Evolutionary conservation across 2,113 vertebrate genomes (phyloP), one percentile per base, ranked within the genome.

Genomic region (Lasiurus cinereus): DNA sequence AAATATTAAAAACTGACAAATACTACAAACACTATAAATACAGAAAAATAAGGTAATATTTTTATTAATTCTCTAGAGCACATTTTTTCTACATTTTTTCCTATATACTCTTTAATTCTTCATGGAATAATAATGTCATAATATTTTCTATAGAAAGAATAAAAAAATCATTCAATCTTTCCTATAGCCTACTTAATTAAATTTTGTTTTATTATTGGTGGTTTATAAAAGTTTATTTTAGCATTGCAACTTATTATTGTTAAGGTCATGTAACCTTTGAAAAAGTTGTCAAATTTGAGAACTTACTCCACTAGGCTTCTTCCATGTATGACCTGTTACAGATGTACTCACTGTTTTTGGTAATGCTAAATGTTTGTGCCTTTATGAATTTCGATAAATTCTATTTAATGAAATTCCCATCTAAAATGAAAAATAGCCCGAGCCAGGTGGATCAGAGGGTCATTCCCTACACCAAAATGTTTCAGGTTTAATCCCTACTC

Each of bases 91-190:
- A 19, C 0, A 21, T 13, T 48, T 73, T 48, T 48, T 4, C 9
- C 69, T 90, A 33, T 0, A 18, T 74, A 59, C 4, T 39, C 33
- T 88, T 79, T 77, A 73, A 80, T 22, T 83, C 27, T 64, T 93
- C 11, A 56, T n/a, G 33, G 18, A 74, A 91, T 69, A 79, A 77
- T 59, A 24, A 73, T 66, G 74, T 90, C 48, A 3, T 74, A 52
- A 86, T 62, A 72, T 89, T 92, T 93, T 59, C 50, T 77, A 13
- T 43, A 33, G 27, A 66, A 88, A 74, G 16, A 87, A 82, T 70
- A 1, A 66, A 85, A 84, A 93, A 1, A 59, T 72, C 69, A 67
- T 31, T 59, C 24, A 43, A 4, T 87, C 66, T 92, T 79, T 74
- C 11, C 22, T 64, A 18, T 48, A 76, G 8, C 33, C 16, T 59